Conservation (phyloP, 2,888 invertebrate genomes). For the Onchidella celtica region DNA sequence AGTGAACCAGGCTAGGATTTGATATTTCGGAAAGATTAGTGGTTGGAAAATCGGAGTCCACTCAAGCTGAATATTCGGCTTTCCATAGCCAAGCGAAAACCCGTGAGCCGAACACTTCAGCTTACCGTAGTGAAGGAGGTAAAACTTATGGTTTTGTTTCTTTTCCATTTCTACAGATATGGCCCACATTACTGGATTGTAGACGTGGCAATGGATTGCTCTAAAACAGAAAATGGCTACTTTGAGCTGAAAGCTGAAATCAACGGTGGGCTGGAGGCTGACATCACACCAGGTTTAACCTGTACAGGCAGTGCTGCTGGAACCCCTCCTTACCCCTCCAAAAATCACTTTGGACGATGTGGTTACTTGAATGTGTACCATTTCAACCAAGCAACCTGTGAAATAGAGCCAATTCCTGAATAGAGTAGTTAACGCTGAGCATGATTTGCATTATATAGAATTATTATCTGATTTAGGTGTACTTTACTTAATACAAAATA, state of each 20-base stretch:
- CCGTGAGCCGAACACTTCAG: too few relatives aligned
- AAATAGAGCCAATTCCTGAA: conserved; percentile 3
- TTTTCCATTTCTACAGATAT: conserved; percentile 68
- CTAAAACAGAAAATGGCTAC: conserved; percentile 79
- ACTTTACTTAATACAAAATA: too few relatives aligned
- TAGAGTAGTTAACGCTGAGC: too few relatives aligned
- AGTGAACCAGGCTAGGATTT: too few relatives aligned
- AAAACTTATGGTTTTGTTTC: too few relatives aligned
- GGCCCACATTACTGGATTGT: conserved; percentile 81
- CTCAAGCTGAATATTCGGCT: too few relatives aligned
- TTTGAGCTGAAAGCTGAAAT: conserved; percentile 80
- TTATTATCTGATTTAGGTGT: too few relatives aligned
- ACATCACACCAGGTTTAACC: conserved; percentile 61
- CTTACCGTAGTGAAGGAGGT: too few relatives aligned
- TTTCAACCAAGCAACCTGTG: conserved; percentile 58
- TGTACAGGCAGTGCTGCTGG: conserved; percentile 71
- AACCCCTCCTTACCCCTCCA: conserved; percentile 59
- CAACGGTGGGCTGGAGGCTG: conserved; percentile 76
- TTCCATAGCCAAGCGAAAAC: too few relatives aligned
- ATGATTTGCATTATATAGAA: too few relatives aligned
- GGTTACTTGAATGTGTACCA: conserved; percentile 79
- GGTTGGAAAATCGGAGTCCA: too few relatives aligned
- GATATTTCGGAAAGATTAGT: too few relatives aligned
- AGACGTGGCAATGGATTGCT: conserved; percentile 80
- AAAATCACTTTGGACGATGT: conserved; percentile 80